Evolutionary conservation across 2,888 invertebrate genomes (phyloP), one percentile per base, ranked within the genome.

Genomic region (Andricus quercusramuli): DNA sequence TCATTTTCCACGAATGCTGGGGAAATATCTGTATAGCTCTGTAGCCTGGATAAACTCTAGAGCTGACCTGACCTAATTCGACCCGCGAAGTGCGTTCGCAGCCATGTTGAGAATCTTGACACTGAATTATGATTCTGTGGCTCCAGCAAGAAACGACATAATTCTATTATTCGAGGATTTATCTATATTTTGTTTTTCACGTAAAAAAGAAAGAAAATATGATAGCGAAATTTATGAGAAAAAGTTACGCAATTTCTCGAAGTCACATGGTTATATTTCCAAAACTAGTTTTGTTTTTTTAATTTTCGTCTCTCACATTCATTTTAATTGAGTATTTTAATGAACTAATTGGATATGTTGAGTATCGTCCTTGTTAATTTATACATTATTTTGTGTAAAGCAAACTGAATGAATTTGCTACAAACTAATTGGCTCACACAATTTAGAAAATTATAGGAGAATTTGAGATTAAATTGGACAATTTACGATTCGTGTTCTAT

Each of bases 61-160:
- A 62, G 62, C 62, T 62, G 15, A 62, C 62, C 62, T 62, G 62
- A 25, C 62, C 62, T 62, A 62, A 62, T 62, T 62, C 62, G 11
- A 62, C 9, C 15, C 2, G 22, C 56, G n/a, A 62, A 25, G 15
- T 62, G 56, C 25, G 15, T 62, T 25, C 25, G 62, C 15, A n/a
- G 22, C 15, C 25, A 22, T 62, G 22, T 22, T 62, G 15, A 11
- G 15, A 62, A 62, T 25, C 25, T 62, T 62, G 62, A 25, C 25
- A 25, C 13, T 62, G 25, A 62, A 62, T 62, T 62, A 62, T 62
- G 22, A 15, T 25, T 25, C 22, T 25, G 11, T 22, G 13, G 5
- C 25, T 62, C 15, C 15, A 62, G 25, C 13, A 62, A 62, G 15
- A 62, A 62, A 25, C 0, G 25, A 25, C 15, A 56, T 56, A 9